phyloP scores from a whole-genome alignment of 2,113 vertebrate genomes.

The Spea multiplicata region DNA sequence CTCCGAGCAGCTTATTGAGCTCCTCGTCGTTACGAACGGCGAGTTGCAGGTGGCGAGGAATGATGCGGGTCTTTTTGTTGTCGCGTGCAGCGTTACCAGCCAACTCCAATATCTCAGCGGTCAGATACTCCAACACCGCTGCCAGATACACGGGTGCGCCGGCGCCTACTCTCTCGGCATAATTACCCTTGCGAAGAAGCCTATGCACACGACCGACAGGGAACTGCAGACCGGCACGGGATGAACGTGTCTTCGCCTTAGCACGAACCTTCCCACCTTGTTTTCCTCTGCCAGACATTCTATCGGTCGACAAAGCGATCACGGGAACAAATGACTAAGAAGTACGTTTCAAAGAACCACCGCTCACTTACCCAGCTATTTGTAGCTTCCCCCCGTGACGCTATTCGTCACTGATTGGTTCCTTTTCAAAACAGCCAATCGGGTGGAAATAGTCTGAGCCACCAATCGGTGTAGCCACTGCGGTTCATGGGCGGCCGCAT shows the following conservation, averaged over 20 bases:
- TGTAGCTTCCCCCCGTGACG: too few species aligned
- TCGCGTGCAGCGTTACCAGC: conserved; percentile 80
- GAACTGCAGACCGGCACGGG: conserved; percentile 86
- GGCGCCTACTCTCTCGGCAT: conserved; percentile 83
- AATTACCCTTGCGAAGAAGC: conserved; percentile 84
- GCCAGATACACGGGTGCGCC: conserved; percentile 85
- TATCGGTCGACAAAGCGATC: too few species aligned
- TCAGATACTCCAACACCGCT: conserved; percentile 87
- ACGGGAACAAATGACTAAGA: too few species aligned
- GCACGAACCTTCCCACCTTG: conserved; percentile 82
- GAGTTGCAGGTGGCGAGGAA: conserved; percentile 85
- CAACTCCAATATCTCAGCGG: conserved; percentile 73
- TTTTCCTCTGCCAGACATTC: conserved; percentile 88
- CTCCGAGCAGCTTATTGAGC: conserved; percentile 86
- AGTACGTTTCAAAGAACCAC: too few species aligned
- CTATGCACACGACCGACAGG: conserved; percentile 88
- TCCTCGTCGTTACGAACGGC: conserved; percentile 92
- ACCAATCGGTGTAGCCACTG: too few species aligned
- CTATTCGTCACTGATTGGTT: too few species aligned
- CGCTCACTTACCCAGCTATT: too few species aligned
- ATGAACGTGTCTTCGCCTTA: conserved; percentile 85
- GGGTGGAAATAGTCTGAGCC: too few species aligned
- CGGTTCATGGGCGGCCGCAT: too few species aligned
- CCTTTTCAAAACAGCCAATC: too few species aligned
- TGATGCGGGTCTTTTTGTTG: conserved; percentile 91